Evolutionary conservation across 2,797 vertebrate genomes (phyloP).

Genomic region (Galagoides demidoff): DNA sequence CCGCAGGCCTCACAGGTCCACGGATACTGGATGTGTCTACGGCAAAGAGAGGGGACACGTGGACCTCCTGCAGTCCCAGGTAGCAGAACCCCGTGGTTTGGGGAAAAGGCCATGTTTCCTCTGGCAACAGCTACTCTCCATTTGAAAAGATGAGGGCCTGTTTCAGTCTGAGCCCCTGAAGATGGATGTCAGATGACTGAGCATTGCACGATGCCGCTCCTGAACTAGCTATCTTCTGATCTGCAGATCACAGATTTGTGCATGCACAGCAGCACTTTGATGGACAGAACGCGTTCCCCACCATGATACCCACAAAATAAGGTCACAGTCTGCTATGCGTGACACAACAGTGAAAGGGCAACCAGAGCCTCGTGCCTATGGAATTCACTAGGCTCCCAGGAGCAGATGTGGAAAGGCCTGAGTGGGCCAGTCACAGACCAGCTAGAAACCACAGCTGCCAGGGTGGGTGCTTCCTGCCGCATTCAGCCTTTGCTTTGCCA

Average conservation of each 20-base stretch:
- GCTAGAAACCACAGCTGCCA: background rate
- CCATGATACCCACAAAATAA: background rate
- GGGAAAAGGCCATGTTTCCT: background rate
- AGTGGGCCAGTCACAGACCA: background rate
- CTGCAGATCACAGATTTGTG: background rate
- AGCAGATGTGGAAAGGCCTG: background rate
- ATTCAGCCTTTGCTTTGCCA: background rate
- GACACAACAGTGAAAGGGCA: background rate
- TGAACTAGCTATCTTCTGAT: background rate
- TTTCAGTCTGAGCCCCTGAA: background rate
- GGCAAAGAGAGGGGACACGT: background rate
- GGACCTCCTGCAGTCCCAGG: background rate
- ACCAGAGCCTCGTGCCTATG: no score
- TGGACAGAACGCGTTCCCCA: background rate
- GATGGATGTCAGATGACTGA: background rate
- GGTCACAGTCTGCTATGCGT: background rate
- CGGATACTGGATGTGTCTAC: background rate
- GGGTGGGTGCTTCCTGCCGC: background rate
- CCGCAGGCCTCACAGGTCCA: background rate
- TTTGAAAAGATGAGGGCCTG: background rate
- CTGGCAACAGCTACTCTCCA: background rate
- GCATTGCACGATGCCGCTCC: background rate
- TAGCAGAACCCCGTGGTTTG: background rate
- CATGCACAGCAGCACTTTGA: background rate
- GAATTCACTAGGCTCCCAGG: background rate